phyloP scores from a whole-genome alignment of 2,797 vertebrate species.

The Scyliorhinus canicula region DNA sequence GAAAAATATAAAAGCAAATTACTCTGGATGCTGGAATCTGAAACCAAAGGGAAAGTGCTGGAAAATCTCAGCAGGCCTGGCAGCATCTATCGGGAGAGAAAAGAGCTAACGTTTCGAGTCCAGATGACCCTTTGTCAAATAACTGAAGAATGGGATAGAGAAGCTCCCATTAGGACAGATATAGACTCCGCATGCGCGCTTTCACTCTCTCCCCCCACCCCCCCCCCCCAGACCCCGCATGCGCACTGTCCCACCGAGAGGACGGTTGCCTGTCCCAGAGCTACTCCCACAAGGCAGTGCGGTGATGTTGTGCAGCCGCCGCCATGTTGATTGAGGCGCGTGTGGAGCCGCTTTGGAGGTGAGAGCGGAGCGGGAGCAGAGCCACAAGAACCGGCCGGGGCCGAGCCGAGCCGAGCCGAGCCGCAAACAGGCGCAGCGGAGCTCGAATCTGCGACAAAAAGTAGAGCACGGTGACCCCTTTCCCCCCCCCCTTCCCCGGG shows the following conservation, averaged over 20 bases:
- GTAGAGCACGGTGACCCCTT: background rate
- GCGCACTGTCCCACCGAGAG: background rate
- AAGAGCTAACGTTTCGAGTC: no score
- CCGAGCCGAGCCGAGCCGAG: background rate
- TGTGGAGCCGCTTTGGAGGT: conserved; percentile 31
- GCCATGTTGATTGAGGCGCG: conserved; percentile 37
- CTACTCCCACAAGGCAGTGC: background rate
- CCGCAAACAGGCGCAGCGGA: background rate
- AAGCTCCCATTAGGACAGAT: background rate
- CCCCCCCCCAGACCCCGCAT: no score
- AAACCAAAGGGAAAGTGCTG: no score
- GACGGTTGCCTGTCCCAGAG: background rate
- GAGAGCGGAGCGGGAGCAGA: conserved; percentile 1
- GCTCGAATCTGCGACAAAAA: background rate
- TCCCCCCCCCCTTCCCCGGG: no score
- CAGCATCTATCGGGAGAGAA: no score
- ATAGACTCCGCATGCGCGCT: background rate
- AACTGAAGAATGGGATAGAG: background rate
- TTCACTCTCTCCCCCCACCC: no score
- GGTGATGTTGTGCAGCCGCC: conserved; percentile 35
- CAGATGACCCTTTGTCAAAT: no score
- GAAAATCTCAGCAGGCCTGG: no score
- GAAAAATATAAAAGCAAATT: no score
- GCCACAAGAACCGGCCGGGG: background rate
- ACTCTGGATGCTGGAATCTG: no score